Percentiles rank a stretch among this genome's conserved stretches.
Conservation (phyloP, 2,797 vertebrate species). For the Gorsachius magnificus region DNA sequence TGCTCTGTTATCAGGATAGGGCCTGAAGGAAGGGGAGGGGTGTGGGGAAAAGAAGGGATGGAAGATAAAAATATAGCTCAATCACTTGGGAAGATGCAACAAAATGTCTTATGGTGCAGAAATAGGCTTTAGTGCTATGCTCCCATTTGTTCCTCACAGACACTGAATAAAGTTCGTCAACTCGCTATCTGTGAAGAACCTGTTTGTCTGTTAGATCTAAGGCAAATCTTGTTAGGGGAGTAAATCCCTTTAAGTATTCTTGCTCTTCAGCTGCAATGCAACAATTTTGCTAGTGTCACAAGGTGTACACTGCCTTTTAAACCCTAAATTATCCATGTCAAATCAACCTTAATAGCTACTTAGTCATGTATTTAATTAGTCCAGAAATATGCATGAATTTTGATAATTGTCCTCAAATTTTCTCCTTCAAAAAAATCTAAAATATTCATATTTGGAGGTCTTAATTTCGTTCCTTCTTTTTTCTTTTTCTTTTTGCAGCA, state of each 20-base stretch:
- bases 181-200: not conserved
- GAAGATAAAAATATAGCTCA: not conserved
- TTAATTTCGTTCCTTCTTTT: not conserved
- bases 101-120: not conserved
- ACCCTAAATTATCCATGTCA: not conserved
- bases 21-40: not conserved
- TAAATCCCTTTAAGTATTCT: not conserved
- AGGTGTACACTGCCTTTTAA: not conserved
- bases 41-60: not conserved
- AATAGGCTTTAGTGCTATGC: not conserved
- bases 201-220: not conserved
- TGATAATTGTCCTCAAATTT: not conserved
- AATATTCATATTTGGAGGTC: not conserved
- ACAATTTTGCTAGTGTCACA: not conserved
- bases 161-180: not conserved
- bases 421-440: not conserved
- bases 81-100: not conserved
- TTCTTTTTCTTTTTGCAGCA: not conserved
- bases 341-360: conserved; percentile 5
- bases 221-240: not conserved
- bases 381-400: not conserved
- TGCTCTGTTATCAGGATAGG: not conserved
- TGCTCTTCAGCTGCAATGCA: not conserved
- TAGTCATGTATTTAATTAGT: conserved; percentile 10
- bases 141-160: not conserved